Evolutionary conservation across 2,113 vertebrate species (phyloP).

Genomic region (Oreochromis tanganicae): DNA sequence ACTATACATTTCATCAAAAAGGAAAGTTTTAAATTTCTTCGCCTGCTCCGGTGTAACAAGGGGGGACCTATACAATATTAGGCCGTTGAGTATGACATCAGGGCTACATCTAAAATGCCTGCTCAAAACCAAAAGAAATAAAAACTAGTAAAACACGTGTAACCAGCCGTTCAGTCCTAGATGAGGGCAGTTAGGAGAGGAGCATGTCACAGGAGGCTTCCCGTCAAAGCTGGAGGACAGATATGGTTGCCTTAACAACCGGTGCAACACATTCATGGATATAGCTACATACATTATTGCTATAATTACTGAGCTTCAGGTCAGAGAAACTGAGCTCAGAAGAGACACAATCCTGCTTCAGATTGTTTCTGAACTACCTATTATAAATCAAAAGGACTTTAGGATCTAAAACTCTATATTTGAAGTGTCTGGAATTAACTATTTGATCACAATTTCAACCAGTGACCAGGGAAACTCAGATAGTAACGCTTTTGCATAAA

Average conservation of each 20-base stretch:
- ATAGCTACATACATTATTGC: not conserved
- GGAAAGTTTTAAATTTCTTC: not conserved
- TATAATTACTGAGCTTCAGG: not conserved
- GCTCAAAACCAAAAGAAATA: not conserved
- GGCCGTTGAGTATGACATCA: not conserved
- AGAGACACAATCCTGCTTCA: not conserved
- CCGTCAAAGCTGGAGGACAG: not conserved
- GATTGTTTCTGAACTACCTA: not conserved
- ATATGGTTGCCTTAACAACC: slow-evolving; percentile 25
- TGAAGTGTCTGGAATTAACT: not conserved
- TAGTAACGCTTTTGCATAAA: not conserved
- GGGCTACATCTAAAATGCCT: not conserved
- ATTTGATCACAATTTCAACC: not conserved
- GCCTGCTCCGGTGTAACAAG: not conserved
- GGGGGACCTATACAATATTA: not conserved
- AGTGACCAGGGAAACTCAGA: not conserved
- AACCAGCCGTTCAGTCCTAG: not conserved
- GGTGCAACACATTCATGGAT: not conserved
- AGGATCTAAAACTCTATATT: not conserved
- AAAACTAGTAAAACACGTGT: not conserved
- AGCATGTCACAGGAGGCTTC: not conserved
- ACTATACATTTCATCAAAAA: not conserved
- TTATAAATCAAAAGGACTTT: not conserved
- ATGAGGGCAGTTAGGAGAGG: not conserved
- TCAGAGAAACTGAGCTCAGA: not conserved